phyloP scores from a whole-genome alignment of 2,113 vertebrate species.

The Prolemur simus region DNA sequence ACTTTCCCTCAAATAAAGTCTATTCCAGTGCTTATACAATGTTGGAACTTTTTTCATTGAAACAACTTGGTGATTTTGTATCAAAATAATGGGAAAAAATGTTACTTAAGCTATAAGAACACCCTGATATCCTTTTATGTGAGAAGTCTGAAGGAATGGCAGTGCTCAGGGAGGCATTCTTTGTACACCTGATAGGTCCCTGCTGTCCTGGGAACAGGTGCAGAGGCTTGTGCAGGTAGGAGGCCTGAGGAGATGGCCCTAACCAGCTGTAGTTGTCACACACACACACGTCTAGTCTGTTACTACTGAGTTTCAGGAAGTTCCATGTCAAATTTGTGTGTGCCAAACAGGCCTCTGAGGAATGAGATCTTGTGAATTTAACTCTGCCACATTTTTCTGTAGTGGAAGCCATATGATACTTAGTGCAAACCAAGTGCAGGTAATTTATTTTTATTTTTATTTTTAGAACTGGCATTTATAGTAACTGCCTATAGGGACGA shows the following conservation, averaged over 20 bases:
- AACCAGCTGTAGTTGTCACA: background rate
- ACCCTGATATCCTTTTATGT: background rate
- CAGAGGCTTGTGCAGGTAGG: background rate
- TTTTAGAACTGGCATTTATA: background rate
- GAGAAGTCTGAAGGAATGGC: background rate
- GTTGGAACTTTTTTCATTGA: slow-evolving; percentile 18
- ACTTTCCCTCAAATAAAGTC: slow-evolving; percentile 19
- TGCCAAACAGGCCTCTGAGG: background rate
- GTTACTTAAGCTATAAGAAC: background rate
- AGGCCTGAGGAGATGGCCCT: background rate
- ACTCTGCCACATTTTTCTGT: slow-evolving; percentile 10
- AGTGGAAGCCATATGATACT: background rate
- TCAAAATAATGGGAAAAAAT: slow-evolving; percentile 29
- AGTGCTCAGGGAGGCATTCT: background rate
- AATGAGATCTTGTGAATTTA: background rate
- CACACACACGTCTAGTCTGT: background rate
- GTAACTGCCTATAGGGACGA: background rate
- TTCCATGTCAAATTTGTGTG: background rate
- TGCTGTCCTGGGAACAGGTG: background rate
- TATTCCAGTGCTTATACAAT: background rate
- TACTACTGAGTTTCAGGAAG: background rate
- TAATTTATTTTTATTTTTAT: background rate
- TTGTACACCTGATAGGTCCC: background rate
- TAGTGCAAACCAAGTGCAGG: background rate
- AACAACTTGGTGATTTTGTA: background rate